Evolutionary conservation across 2,797 vertebrate genomes (phyloP).

Genomic region (Propithecus perrieri): DNA sequence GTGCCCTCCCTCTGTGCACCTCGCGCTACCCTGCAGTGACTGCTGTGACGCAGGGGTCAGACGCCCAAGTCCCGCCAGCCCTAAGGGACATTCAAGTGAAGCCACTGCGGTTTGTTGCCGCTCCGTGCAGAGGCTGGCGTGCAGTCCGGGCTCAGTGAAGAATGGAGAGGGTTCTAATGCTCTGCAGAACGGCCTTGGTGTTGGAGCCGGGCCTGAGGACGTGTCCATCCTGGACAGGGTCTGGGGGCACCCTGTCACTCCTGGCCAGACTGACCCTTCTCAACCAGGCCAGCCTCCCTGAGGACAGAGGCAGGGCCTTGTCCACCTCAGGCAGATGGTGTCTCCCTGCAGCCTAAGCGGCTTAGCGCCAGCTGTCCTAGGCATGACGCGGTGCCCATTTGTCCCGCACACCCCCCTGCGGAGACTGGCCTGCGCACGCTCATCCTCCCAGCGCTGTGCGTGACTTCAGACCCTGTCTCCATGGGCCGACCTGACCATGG

Average conservation of each 20-base stretch:
- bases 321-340: background rate
- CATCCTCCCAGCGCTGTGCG: accelerated
- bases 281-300: background rate
- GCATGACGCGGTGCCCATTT: accelerated
- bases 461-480: background rate
- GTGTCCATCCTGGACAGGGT: background rate
- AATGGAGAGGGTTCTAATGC: background rate
- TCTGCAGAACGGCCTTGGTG: accelerated
- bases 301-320: background rate
- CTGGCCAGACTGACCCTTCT: background rate
- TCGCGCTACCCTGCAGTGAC: background rate
- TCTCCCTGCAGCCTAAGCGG: background rate
- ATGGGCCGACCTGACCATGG: accelerated
- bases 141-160: accelerated
- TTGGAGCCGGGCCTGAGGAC: accelerated
- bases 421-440: accelerated
- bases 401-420: background rate
- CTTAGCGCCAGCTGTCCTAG: background rate
- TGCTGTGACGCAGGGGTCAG: background rate
- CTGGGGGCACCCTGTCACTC: accelerated
- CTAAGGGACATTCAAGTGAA: accelerated
- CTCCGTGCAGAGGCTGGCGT: accelerated
- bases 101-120: too few species aligned
- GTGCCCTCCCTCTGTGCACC: background rate
- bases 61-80: background rate